Base-by-base conservation (phyloP, 2,113 vertebrate species). In the Tragulus kanchil region DNA sequence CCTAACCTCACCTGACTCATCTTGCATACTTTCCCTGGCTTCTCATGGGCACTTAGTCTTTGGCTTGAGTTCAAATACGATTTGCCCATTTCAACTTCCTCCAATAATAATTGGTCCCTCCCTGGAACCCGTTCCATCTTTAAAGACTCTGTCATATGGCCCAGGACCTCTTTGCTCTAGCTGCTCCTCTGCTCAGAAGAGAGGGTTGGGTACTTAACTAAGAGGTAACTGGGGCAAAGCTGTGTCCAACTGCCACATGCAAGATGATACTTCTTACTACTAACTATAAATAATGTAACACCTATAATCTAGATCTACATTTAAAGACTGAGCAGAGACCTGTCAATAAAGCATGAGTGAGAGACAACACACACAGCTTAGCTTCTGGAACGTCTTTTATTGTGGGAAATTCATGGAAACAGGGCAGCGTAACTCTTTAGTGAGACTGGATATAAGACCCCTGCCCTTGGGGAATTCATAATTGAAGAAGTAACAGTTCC, bases 351-450 rank as follows among this genome's bases (percentile, higher is more conserved):
- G 36, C 42, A 31, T 52, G n/a, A 82, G 17, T 83, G 73, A 4
- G n/a, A 11, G 54, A 50, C 1, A 82, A 4, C 13, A 12, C 3
- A 0, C 3, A 54, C 23, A 58, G 8, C 25, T n/a, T 25, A 12
- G 36, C 36, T 61, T 59, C 79, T 59, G 17, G 19, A n/a, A 42
- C n/a, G 17, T 31, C 4, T 4, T 79, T 87, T n/a, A 23, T 62
- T 17, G 52, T 42, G 52, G 14, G 48, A 10, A 61, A 64, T 26
- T 73, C 3, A 0, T 65, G 52, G 54, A n/a, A 26, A 16, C 28
- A 25, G 10, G 13, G 16, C 5, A 79, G 3, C 31, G 3, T 25
- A 15, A 45, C 52, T 28, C 16, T 15, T 67, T 21, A 78, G 31
- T 52, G 11, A 93, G 54, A 83, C 7, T 62, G 7, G 2, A n/a